These are phyloP conservation scores for Cyclina sinensis DNA, from an alignment of 1,140 invertebrate genomes.

Conservation along the genomic window DNA sequence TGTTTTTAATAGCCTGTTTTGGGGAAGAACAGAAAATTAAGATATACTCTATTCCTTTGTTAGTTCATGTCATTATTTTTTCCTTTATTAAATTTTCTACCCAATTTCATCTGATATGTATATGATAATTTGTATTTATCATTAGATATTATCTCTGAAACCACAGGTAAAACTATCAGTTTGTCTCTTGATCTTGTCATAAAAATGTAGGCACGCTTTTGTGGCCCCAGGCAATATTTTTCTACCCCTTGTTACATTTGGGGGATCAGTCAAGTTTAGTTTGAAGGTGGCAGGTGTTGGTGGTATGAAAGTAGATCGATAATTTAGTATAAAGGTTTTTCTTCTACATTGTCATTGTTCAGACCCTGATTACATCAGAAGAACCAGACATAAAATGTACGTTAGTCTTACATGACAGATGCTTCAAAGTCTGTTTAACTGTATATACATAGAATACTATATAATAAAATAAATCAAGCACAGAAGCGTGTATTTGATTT, in stretches of 20 bases:
- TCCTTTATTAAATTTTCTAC: slow-evolving; percentile 48
- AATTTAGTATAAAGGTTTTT: slow-evolving; percentile 25
- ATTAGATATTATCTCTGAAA: slow-evolving; percentile 43
- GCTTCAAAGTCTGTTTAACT: not conserved
- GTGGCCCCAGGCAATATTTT: slow-evolving; percentile 33
- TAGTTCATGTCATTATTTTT: not conserved
- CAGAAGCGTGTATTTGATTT: slow-evolving; percentile 11
- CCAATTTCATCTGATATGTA: slow-evolving; percentile 48
- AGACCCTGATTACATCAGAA: not conserved
- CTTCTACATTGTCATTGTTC: slow-evolving; percentile 33
- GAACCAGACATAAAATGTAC: slow-evolving; percentile 18
- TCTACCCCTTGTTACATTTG: not conserved
- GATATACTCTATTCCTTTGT: not conserved
- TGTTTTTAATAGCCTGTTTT: no score
- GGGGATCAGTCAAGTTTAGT: not conserved
- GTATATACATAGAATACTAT: not conserved
- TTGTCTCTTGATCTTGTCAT: slow-evolving; percentile 1
- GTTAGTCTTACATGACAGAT: not conserved
- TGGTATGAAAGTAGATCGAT: slow-evolving; percentile 22
- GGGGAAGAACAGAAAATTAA: no score
- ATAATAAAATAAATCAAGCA: not conserved
- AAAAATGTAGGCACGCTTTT: slow-evolving; percentile 55
- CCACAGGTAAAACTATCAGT: slow-evolving; percentile 35
- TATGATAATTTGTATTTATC: slow-evolving; percentile 20
- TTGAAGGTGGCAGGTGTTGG: slow-evolving; percentile 48